Evolutionary conservation across 2,888 invertebrate genomes (phyloP).

Genomic region (Spisula solida): DNA sequence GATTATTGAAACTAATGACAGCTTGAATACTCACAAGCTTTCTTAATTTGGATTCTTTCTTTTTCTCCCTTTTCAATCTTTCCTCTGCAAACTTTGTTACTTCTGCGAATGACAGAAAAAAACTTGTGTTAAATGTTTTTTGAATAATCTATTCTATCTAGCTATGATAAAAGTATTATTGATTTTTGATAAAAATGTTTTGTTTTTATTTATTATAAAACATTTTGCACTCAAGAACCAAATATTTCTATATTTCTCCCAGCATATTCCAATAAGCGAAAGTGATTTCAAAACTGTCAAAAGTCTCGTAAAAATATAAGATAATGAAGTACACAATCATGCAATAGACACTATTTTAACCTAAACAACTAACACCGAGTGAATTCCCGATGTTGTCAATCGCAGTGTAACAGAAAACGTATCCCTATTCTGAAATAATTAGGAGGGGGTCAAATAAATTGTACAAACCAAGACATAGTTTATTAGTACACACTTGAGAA

Average conservation of each 20-base stretch:
- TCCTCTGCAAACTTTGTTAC: constrained; percentile 95
- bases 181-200: background rate
- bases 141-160: background rate
- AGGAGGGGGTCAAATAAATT: background rate
- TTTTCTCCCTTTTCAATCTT: constrained; percentile 88
- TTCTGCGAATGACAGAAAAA: constrained; percentile 88
- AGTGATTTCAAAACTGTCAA: constrained; percentile 48
- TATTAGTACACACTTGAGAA: too few species aligned
- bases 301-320: constrained; percentile 41
- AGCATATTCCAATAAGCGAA: background rate
- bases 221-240: background rate
- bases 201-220: background rate
- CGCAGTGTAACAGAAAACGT: constrained; percentile 8
- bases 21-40: constrained; percentile 84
- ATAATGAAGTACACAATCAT: background rate
- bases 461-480: too few species aligned
- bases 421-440: background rate
- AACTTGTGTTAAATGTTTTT: constrained; percentile 14
- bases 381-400: background rate
- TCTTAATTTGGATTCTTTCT: constrained; percentile 90
- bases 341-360: background rate
- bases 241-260: background rate
- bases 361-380: background rate
- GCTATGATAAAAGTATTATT: background rate
- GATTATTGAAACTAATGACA: constrained; percentile 55